Conservation (phyloP, 2,797 vertebrate genomes). For the Platyrinchus mystaceus region DNA sequence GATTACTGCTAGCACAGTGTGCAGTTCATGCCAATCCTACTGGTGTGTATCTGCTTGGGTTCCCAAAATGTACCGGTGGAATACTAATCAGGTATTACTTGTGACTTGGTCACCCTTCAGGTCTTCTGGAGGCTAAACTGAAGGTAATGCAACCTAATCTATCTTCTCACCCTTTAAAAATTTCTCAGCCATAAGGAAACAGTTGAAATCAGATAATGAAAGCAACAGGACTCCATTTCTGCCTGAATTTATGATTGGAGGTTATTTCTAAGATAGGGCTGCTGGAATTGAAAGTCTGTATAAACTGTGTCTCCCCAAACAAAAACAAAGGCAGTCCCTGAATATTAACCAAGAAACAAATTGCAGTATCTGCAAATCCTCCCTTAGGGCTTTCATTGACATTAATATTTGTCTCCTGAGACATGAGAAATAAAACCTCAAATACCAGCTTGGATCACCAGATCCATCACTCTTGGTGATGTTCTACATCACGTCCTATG, state of each 20-base stretch:
- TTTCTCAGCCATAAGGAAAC: neutral
- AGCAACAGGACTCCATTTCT: neutral
- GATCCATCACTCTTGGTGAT: neutral
- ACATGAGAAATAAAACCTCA: fast-evolving
- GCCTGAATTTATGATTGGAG: neutral
- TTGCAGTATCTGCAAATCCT: neutral
- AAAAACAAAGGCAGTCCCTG: neutral
- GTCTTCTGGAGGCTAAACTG: neutral
- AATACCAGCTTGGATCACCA: neutral
- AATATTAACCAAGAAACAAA: neutral
- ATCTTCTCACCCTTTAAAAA: neutral
- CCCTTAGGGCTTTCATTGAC: neutral
- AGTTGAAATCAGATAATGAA: neutral
- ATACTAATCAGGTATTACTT: neutral
- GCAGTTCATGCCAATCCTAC: neutral
- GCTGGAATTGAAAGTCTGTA: neutral
- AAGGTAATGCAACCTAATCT: neutral
- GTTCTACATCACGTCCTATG: neutral
- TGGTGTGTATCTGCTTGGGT: fast-evolving
- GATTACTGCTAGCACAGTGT: neutral
- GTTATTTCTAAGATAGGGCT: neutral
- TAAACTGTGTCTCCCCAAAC: neutral
- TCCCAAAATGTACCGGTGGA: fast-evolving
- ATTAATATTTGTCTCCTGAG: neutral
- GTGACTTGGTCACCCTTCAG: neutral